Evolutionary conservation across 1,140 invertebrate genomes (phyloP).

Genomic region (Drosophila bifasciata): DNA sequence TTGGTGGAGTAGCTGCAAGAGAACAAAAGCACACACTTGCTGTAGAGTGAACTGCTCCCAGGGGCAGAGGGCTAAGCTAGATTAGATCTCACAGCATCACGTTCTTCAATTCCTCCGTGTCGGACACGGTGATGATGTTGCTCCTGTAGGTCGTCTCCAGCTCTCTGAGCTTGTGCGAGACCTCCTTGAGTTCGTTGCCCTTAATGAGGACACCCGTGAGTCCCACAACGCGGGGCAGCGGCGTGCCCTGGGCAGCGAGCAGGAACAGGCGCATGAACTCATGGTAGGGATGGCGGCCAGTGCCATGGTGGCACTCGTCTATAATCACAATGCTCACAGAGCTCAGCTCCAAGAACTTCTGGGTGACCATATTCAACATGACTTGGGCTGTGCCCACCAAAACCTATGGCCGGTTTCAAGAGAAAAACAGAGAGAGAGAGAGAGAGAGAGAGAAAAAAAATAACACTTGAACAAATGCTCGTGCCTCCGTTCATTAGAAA

Average conservation of each 20-base stretch:
- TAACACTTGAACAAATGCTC: no score
- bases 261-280: conserved; percentile 89
- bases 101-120: conserved; percentile 86
- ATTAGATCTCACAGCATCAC: conserved; percentile 84
- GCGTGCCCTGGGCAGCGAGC: conserved; percentile 53
- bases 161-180: conserved; percentile 86
- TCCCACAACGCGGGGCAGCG: conserved; percentile 90
- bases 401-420: conserved; percentile 86
- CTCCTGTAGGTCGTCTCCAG: conserved; percentile 91
- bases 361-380: conserved; percentile 89
- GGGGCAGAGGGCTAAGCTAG: not conserved
- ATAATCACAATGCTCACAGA: conserved; percentile 94
- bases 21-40: not conserved
- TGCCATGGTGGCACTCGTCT: conserved; percentile 96
- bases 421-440: no score
- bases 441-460: no score
- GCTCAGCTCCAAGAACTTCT: conserved; percentile 86
- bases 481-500: no score
- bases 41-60: no score
- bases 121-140: conserved; percentile 89
- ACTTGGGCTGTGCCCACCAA: conserved; percentile 95
- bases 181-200: conserved; percentile 86
- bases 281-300: conserved; percentile 90
- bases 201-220: conserved; percentile 94
- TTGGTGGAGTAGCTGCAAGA: conserved; percentile 85